Conservation (phyloP, 2,113 vertebrate genomes). For the Crotalus viridis region DNA sequence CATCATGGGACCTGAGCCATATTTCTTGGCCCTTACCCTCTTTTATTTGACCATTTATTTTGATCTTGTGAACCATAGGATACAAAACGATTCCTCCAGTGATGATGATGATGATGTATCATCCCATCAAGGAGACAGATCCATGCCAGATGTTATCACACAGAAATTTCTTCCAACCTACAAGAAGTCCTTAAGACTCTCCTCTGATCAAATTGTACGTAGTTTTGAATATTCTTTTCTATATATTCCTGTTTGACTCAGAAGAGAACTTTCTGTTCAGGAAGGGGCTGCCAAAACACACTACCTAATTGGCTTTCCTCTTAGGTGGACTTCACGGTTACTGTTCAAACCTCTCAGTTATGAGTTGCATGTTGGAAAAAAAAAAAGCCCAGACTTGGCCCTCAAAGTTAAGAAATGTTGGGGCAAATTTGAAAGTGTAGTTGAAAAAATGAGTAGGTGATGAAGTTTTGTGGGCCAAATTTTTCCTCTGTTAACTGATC, state of each 20-base stretch:
- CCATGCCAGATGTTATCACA: constrained; percentile 6
- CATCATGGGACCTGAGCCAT: background rate
- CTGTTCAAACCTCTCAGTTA: too few relatives aligned
- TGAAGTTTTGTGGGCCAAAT: background rate
- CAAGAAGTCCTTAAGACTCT: constrained; percentile 89
- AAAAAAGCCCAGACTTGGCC: background rate
- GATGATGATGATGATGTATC: constrained; percentile 58
- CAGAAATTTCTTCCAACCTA: constrained; percentile 59
- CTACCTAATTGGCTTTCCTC: background rate
- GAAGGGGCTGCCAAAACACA: background rate
- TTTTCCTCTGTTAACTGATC: background rate
- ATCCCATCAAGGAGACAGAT: constrained; percentile 21
- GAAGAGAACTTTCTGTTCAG: background rate
- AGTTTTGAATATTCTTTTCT: background rate
- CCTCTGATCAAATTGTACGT: constrained; percentile 86
- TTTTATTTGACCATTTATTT: background rate
- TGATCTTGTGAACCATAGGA: constrained; percentile 52
- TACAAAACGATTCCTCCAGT: constrained; percentile 62
- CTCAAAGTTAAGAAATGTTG: background rate
- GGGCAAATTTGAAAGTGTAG: background rate
- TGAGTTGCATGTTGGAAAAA: background rate
- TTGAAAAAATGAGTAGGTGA: background rate
- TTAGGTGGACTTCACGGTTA: background rate
- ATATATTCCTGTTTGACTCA: background rate
- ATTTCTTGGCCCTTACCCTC: background rate